phyloP scores from a whole-genome alignment of 2,888 invertebrate species.

The Yponomeuta evonymella region DNA sequence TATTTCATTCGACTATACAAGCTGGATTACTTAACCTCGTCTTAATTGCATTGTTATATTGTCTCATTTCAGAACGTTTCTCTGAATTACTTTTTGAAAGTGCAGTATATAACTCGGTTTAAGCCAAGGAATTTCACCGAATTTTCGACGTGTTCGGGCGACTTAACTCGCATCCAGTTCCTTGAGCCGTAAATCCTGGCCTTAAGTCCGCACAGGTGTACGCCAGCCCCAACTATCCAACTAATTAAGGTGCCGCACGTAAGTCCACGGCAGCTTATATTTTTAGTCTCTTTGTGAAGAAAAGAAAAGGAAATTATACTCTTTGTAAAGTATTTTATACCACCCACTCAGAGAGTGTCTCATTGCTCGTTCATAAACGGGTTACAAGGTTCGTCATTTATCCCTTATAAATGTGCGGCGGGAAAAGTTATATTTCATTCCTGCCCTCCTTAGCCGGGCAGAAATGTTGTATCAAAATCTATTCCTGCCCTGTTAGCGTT shows the following conservation, averaged over 20 bases:
- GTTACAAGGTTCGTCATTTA: no score
- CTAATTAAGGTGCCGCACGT: slow-evolving; percentile 57
- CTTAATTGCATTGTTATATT: neutral
- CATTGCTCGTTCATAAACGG: no score
- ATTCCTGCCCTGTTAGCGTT: no score
- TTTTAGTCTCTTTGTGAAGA: neutral
- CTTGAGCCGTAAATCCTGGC: slow-evolving; percentile 45
- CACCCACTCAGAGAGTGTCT: no score
- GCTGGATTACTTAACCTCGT: neutral
- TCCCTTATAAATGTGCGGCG: no score
- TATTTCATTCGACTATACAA: slow-evolving; percentile 15
- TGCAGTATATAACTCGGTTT: neutral
- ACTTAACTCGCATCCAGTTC: slow-evolving; percentile 24
- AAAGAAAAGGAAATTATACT: neutral
- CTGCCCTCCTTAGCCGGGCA: no score
- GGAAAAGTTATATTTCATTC: no score
- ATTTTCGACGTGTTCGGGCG: slow-evolving; percentile 17
- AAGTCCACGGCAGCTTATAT: slow-evolving; percentile 31
- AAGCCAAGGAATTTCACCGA: neutral
- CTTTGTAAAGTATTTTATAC: neutral
- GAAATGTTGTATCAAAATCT: no score
- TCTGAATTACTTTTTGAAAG: neutral
- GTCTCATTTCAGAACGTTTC: neutral
- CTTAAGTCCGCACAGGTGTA: slow-evolving; percentile 17
- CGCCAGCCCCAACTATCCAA: slow-evolving; percentile 31